A percentile compares a stretch with the other conserved stretches of the same genome.
These are phyloP conservation scores for Colius striatus DNA, from an alignment of 2,113 vertebrate genomes.

Conservation along the genomic window DNA sequence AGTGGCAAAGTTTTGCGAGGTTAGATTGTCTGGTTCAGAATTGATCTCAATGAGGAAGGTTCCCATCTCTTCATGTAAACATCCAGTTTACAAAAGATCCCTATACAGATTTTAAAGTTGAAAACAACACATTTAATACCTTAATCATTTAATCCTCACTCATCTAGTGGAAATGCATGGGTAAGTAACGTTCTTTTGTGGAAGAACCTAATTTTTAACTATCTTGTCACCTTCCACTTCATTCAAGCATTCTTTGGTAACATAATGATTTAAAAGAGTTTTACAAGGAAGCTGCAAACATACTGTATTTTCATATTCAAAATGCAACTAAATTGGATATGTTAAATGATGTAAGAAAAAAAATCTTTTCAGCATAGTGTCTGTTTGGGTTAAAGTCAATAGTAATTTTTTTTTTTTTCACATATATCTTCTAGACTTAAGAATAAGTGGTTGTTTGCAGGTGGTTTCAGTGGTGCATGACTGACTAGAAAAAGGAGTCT, in stretches of 20 bases:
- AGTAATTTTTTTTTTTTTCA: background rate
- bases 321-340: background rate
- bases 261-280: background rate
- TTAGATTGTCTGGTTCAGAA: background rate
- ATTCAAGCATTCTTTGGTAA: background rate
- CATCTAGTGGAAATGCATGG: background rate
- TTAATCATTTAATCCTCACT: background rate
- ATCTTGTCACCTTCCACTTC: background rate
- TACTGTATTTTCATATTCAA: background rate
- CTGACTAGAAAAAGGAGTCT: background rate
- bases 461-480: background rate
- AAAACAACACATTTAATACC: background rate
- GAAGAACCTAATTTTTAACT: background rate
- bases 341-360: background rate
- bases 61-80: background rate
- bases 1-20: background rate
- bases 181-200: background rate
- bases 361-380: background rate
- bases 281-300: background rate
- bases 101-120: background rate
- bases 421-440: background rate
- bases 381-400: background rate
- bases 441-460: background rate
- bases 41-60: background rate
- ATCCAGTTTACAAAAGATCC: background rate